Conservation (phyloP, 1,140 invertebrate species). For the Pectinophora gossypiella region DNA sequence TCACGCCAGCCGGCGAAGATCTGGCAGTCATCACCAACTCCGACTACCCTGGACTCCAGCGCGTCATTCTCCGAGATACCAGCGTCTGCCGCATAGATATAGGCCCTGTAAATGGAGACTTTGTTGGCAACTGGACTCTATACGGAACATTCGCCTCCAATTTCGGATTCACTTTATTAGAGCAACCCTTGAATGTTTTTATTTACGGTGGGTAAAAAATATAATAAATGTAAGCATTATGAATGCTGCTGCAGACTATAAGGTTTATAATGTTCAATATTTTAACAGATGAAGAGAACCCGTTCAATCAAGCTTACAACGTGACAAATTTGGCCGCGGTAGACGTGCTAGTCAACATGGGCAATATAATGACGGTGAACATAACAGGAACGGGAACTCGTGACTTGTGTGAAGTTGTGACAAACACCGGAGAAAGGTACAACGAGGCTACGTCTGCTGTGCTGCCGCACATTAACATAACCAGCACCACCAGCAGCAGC, state of each 20-base stretch:
- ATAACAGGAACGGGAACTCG: slow-evolving; percentile 9
- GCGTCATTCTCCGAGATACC: background rate
- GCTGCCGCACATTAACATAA: background rate
- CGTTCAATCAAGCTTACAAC: slow-evolving; percentile 26
- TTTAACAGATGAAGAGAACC: slow-evolving; percentile 22
- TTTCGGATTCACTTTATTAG: slow-evolving; percentile 1
- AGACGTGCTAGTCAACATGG: slow-evolving; percentile 13
- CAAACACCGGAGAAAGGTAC: background rate
- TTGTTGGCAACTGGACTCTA: slow-evolving; percentile 23
- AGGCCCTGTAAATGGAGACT: slow-evolving; percentile 8
- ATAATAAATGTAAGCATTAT: no score
- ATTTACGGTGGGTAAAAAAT: slow-evolving; percentile 29
- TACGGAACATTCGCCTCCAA: slow-evolving; percentile 15
- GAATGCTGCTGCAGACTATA: no score
- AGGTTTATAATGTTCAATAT: background rate
- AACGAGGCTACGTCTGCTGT: background rate
- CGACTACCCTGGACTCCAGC: slow-evolving; percentile 9
- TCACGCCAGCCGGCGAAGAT: slow-evolving; percentile 28
- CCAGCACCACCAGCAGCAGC: background rate
- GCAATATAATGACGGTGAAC: slow-evolving; percentile 9
- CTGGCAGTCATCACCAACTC: slow-evolving; percentile 14
- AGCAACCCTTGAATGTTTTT: slow-evolving; percentile 16
- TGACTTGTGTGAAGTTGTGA: slow-evolving; percentile 10
- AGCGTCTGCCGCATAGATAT: slow-evolving; percentile 15
- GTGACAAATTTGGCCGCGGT: slow-evolving; percentile 11